Conservation (phyloP, 2,113 vertebrate genomes). For the Anguilla rostrata region DNA sequence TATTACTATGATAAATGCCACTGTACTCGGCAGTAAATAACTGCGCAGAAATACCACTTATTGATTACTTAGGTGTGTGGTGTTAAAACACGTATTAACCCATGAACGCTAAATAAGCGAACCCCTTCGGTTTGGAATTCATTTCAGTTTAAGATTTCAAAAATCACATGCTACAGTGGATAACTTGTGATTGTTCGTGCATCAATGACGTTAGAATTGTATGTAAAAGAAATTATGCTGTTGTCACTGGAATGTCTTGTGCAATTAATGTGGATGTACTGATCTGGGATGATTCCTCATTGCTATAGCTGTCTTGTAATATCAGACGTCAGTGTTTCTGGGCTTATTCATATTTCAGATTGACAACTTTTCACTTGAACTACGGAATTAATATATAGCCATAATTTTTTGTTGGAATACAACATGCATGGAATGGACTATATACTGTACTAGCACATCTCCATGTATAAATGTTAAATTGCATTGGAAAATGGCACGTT, state of each 20-base stretch:
- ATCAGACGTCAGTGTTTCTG: background rate
- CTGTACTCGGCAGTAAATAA: background rate
- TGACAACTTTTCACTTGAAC: background rate
- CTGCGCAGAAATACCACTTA: slow-evolving; percentile 17
- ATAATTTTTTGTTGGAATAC: slow-evolving; percentile 30
- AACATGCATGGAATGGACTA: background rate
- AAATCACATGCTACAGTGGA: background rate
- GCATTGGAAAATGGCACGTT: background rate
- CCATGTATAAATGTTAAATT: background rate
- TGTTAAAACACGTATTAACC: background rate
- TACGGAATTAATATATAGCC: background rate
- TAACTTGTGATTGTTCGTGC: slow-evolving; percentile 1
- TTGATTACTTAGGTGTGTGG: slow-evolving; percentile 11
- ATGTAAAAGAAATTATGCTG: background rate
- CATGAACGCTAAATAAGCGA: background rate
- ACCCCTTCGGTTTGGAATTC: background rate
- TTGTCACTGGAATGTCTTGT: background rate
- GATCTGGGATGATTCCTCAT: background rate
- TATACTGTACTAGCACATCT: too few species aligned
- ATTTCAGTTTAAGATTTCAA: slow-evolving; percentile 5
- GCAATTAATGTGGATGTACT: background rate
- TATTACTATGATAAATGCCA: slow-evolving; percentile 9
- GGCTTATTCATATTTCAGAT: background rate
- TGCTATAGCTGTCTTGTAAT: background rate
- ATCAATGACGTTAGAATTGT: background rate